phyloP scores from a whole-genome alignment of 2,888 invertebrate species.

The Lasius platythorax region DNA sequence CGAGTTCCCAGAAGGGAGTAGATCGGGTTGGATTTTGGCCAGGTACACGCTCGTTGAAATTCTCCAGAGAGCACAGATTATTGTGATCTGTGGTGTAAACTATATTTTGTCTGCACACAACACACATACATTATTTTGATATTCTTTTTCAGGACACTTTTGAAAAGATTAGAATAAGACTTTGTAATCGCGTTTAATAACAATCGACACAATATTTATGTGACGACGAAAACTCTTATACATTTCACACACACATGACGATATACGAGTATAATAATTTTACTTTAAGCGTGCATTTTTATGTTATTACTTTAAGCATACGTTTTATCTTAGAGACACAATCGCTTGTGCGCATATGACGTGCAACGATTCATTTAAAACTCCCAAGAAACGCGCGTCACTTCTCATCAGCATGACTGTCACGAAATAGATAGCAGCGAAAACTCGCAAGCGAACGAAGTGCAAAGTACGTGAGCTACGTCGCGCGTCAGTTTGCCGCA shows the following conservation, averaged over 20 bases:
- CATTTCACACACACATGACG: not conserved
- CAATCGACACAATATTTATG: not conserved
- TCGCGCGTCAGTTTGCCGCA: constrained; percentile 53
- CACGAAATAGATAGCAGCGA: constrained; percentile 48
- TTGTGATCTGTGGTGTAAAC: constrained; percentile 42
- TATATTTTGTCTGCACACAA: not conserved
- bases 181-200: too few relatives aligned
- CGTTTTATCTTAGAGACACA: not conserved
- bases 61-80: constrained; percentile 59
- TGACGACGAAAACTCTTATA: not conserved
- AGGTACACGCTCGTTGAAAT: constrained; percentile 63
- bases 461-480: constrained; percentile 64
- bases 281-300: not conserved
- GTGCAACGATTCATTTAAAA: constrained; percentile 25
- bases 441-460: constrained; percentile 52
- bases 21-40: constrained; percentile 48
- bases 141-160: not conserved
- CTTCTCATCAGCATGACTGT: constrained; percentile 46
- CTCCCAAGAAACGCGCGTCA: constrained; percentile 21
- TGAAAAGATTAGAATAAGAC: not conserved
- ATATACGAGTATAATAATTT: not conserved
- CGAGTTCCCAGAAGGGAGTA: constrained; percentile 55
- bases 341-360: not conserved
- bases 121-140: constrained; percentile 3
- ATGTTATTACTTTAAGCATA: not conserved